Conservation (phyloP, 2,888 invertebrate genomes). For the Morinoia aosen region DNA sequence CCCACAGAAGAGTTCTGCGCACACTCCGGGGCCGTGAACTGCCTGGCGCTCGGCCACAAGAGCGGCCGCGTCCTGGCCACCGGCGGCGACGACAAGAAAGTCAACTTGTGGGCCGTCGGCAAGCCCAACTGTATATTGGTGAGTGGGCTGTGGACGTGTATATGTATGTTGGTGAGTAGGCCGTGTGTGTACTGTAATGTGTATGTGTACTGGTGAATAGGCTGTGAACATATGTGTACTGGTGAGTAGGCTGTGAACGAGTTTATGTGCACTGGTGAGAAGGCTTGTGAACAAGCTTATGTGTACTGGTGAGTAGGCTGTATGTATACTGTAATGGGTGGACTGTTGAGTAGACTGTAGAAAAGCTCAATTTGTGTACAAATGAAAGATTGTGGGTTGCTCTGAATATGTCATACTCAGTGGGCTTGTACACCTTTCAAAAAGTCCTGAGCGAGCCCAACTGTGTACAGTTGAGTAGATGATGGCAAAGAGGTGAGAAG, state of each 20-base stretch:
- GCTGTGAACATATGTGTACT: not conserved
- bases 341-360: too few species aligned
- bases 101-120: constrained; percentile 96
- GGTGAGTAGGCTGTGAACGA: not conserved
- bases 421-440: too few species aligned
- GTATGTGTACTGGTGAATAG: constrained; percentile 91
- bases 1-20: constrained; percentile 83
- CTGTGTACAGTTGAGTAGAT: constrained; percentile 87
- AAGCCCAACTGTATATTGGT: constrained; percentile 96
- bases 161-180: not conserved
- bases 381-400: too few species aligned
- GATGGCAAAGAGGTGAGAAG: too few species aligned
- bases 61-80: constrained; percentile 92
- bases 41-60: constrained; percentile 89
- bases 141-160: constrained; percentile 69
- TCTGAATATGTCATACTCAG: too few species aligned
- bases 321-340: too few species aligned
- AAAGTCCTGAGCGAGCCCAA: constrained; percentile 72
- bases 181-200: constrained; percentile 39
- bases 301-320: too few species aligned
- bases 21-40: constrained; percentile 87
- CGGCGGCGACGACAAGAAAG: constrained; percentile 97
- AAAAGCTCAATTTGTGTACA: too few species aligned
- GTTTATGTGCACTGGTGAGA: too few species aligned
- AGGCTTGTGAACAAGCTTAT: too few species aligned